Percentiles rank a stretch among this genome's conserved stretches.
Conservation (phyloP, 2,888 invertebrate species). For the Polyommatus icarus region DNA sequence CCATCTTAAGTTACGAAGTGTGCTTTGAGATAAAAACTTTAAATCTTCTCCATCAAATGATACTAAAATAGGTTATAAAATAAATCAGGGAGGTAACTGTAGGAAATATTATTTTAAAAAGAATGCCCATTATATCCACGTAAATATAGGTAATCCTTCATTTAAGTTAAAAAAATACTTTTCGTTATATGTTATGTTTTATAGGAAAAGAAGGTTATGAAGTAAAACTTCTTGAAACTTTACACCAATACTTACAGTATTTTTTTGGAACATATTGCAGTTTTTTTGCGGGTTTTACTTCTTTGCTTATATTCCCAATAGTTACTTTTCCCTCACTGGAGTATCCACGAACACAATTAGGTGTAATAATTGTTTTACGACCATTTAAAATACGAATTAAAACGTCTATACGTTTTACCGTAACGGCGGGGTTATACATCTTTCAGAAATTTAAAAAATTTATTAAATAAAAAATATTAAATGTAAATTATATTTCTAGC, state of each 20-base stretch:
- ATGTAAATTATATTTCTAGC: constrained; percentile 17
- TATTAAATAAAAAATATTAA: background rate
- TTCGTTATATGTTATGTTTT: too few relatives aligned
- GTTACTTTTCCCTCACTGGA: constrained; percentile 81
- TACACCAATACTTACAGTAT: constrained; percentile 83
- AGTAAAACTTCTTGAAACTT: constrained; percentile 12
- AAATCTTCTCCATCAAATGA: constrained; percentile 75
- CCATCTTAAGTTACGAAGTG: constrained; percentile 93
- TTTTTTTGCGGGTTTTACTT: constrained; percentile 79
- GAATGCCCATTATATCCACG: too few relatives aligned
- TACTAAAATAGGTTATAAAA: constrained; percentile 51
- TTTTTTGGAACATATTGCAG: constrained; percentile 92
- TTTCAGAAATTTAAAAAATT: background rate
- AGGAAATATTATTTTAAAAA: too few relatives aligned
- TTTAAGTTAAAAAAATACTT: too few relatives aligned
- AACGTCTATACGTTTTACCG: constrained; percentile 72
- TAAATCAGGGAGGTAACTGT: background rate
- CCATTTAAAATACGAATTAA: constrained; percentile 72
- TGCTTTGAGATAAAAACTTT: constrained; percentile 84
- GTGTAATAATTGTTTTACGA: constrained; percentile 60
- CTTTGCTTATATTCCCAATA: constrained; percentile 87
- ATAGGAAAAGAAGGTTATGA: constrained; percentile 33
- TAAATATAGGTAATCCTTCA: too few relatives aligned
- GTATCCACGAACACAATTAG: constrained; percentile 68
- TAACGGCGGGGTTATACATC: constrained; percentile 69